Conservation (phyloP, 2,888 invertebrate species). For the Cryptus viduatorius region DNA sequence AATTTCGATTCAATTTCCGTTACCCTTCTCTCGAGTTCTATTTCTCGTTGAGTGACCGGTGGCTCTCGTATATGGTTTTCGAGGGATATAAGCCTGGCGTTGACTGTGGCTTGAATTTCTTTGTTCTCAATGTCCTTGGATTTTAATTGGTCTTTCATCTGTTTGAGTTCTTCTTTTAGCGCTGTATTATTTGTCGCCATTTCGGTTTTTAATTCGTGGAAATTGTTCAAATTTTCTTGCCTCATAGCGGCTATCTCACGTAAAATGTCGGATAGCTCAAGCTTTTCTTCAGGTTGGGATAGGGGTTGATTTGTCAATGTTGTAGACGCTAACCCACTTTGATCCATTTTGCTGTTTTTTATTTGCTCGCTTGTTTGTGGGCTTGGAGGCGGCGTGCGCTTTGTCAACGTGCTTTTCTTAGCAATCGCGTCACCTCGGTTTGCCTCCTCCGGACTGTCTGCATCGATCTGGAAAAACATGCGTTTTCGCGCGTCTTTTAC, state of each 20-base stretch:
- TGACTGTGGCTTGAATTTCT: neutral
- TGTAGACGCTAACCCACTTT: no score
- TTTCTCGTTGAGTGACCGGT: neutral
- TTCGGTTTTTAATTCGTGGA: no score
- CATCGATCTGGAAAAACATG: constrained; percentile 13
- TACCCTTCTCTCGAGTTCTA: constrained; percentile 2
- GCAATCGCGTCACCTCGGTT: neutral
- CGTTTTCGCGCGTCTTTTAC: constrained; percentile 16
- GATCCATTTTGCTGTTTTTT: no score
- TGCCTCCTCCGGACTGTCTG: neutral
- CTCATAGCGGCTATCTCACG: no score
- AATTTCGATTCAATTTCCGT: neutral
- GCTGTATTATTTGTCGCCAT: neutral
- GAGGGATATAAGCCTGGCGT: neutral
- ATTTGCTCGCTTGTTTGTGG: no score
- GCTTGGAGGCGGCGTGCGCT: neutral
- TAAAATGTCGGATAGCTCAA: no score
- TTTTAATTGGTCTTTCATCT: neutral
- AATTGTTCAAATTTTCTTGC: no score
- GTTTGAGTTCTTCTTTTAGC: no score
- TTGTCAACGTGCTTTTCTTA: neutral
- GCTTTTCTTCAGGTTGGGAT: no score
- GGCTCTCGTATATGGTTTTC: constrained; percentile 4
- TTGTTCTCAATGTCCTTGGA: neutral
- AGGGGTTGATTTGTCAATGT: no score